A percentile compares a stretch with the other conserved stretches of the same genome.
Conservation (phyloP, 2,113 vertebrate species). For the Paramisgurnus dabryanus region DNA sequence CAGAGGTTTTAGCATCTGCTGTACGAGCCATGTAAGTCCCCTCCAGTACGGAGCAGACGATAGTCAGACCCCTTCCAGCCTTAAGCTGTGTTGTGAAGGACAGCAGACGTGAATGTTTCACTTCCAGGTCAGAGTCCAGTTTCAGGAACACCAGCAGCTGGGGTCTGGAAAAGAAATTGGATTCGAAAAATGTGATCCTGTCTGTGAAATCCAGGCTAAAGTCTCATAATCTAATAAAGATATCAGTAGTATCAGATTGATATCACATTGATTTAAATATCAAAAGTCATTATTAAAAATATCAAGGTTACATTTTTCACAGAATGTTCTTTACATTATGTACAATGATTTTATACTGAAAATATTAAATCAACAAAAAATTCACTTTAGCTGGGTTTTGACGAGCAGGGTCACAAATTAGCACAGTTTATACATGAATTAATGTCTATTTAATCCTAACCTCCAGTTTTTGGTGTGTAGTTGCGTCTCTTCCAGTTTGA, state of each 20-base stretch:
- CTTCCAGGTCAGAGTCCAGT: slow-evolving; percentile 78
- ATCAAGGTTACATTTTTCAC: too few relatives aligned
- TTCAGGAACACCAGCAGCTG: slow-evolving; percentile 90
- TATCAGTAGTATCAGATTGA: too few relatives aligned
- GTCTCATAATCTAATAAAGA: too few relatives aligned
- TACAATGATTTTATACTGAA: too few relatives aligned
- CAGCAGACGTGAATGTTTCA: slow-evolving; percentile 89
- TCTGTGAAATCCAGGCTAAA: neutral
- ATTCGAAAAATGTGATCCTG: neutral
- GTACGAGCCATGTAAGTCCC: slow-evolving; percentile 87
- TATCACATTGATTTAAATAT: too few relatives aligned
- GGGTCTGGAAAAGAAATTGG: slow-evolving; percentile 72
- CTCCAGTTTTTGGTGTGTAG: slow-evolving; percentile 99
- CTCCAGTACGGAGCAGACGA: slow-evolving; percentile 88
- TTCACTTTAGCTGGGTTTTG: too few relatives aligned
- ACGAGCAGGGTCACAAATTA: too few relatives aligned
- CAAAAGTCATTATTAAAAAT: too few relatives aligned
- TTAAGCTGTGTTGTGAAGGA: slow-evolving; percentile 91
- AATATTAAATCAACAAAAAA: too few relatives aligned
- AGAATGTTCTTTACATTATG: too few relatives aligned
- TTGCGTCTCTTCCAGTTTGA: slow-evolving; percentile 85
- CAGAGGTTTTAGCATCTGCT: slow-evolving; percentile 78
- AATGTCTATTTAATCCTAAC: slow-evolving; percentile 63
- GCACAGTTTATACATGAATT: neutral
- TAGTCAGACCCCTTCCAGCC: slow-evolving; percentile 93